phyloP scores from a whole-genome alignment of 2,888 invertebrate species.

The Latrodectus hesperus region DNA sequence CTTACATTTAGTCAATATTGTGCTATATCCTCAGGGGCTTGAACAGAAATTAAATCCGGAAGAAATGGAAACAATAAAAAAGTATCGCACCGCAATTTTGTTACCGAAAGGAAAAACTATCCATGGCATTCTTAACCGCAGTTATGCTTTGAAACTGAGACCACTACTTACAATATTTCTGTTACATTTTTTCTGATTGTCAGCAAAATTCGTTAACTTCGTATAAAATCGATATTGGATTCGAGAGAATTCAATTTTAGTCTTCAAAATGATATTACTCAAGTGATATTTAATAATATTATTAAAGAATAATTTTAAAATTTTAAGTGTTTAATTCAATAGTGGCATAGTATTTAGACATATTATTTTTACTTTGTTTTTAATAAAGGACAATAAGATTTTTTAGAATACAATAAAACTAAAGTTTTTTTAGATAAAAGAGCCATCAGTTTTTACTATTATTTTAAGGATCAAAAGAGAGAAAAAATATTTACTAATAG shows the following conservation, averaged over 20 bases:
- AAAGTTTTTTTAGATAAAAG: too few species aligned
- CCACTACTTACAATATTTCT: conserved; percentile 26
- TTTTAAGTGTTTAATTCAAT: too few species aligned
- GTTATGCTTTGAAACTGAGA: conserved; percentile 42
- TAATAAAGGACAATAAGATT: too few species aligned
- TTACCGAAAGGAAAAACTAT: conserved; percentile 33
- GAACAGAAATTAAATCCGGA: conserved; percentile 49
- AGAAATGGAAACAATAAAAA: conserved; percentile 52
- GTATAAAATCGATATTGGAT: conserved; percentile 56
- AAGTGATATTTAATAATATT: too few species aligned
- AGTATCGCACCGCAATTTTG: conserved; percentile 41
- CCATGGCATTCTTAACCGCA: conserved; percentile 35
- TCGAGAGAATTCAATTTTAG: conserved; percentile 50
- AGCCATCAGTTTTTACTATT: too few species aligned
- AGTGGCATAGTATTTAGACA: too few species aligned
- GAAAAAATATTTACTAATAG: too few species aligned
- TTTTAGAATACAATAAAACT: too few species aligned
- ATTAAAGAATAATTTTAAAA: too few species aligned
- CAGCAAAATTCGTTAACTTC: conserved; percentile 57
- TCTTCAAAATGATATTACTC: conserved; percentile 2
- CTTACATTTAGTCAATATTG: conserved; percentile 18
- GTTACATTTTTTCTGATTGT: conserved; percentile 45
- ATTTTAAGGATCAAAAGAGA: too few species aligned
- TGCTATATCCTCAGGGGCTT: conserved; percentile 27
- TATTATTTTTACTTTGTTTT: too few species aligned